These are phyloP conservation scores for Perca fluviatilis DNA, from an alignment of 2,113 vertebrate genomes.

Conservation along the genomic window DNA sequence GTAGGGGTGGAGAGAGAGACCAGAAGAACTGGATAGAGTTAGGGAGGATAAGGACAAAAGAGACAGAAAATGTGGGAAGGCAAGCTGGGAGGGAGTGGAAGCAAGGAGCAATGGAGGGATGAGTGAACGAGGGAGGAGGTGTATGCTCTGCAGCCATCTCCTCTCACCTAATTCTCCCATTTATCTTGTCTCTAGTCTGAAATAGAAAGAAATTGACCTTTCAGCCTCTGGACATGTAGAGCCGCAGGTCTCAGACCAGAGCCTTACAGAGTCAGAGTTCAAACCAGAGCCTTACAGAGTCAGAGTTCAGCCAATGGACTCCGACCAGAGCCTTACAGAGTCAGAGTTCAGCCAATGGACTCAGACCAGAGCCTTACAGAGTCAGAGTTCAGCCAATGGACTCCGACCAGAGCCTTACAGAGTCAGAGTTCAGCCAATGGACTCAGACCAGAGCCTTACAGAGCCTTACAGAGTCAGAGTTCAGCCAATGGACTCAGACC, in stretches of 20 bases:
- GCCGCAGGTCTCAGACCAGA: constrained; percentile 1
- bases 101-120: not conserved
- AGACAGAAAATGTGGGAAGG: not conserved
- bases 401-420: not conserved
- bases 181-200: constrained; percentile 51
- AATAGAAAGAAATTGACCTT: constrained; percentile 61
- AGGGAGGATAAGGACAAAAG: not conserved
- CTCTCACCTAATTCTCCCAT: constrained; percentile 55
- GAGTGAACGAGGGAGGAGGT: not conserved
- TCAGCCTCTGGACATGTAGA: constrained; percentile 38
- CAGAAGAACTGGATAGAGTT: not conserved
- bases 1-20: not conserved
- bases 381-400: constrained; percentile 12
- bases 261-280: not conserved
- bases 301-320: constrained; percentile 13
- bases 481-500: constrained; percentile 5
- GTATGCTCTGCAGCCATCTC: constrained; percentile 43
- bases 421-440: no score
- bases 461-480: not conserved
- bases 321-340: not conserved
- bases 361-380: constrained; percentile 4
- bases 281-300: not conserved
- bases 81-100: not conserved
- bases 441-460: not conserved
- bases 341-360: no score